phyloP scores from a whole-genome alignment of 2,888 invertebrate species.

The Cephus pygmeus region DNA sequence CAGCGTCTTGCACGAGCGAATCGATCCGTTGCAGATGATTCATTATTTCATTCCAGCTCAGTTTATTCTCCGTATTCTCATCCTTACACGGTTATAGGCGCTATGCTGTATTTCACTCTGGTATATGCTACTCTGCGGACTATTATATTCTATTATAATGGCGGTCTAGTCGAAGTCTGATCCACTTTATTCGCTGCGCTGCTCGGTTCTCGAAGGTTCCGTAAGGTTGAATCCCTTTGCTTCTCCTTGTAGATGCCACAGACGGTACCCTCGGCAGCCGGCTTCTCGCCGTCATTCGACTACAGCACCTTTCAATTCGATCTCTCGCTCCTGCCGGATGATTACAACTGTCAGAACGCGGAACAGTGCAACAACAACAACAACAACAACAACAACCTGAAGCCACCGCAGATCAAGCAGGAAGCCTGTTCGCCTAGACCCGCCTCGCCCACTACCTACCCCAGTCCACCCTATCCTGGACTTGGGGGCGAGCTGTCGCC shows the following conservation, averaged over 20 bases:
- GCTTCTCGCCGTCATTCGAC: slow-evolving; percentile 80
- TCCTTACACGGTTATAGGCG: neutral
- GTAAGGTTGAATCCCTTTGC: slow-evolving; percentile 13
- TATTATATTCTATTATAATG: neutral
- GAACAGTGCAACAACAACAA: neutral
- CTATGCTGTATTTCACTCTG: neutral
- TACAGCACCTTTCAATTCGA: slow-evolving; percentile 77
- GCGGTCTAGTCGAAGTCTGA: neutral
- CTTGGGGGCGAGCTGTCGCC: slow-evolving; percentile 52
- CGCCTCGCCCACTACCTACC: slow-evolving; percentile 54
- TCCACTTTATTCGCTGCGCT: neutral
- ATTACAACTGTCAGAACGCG: slow-evolving; percentile 53
- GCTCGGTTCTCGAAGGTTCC: neutral
- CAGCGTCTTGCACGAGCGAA: neutral
- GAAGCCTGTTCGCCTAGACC: slow-evolving; percentile 67
- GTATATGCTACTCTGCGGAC: neutral
- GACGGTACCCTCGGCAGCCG: slow-evolving; percentile 79
- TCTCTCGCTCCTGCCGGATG: slow-evolving; percentile 77
- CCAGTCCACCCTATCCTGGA: slow-evolving; percentile 57
- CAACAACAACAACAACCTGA: slow-evolving; percentile 56
- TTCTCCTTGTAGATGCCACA: slow-evolving; percentile 80
- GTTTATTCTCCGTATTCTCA: neutral
- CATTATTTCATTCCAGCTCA: neutral
- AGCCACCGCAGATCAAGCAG: slow-evolving; percentile 68
- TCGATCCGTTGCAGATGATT: neutral